Evolutionary conservation across 92 coral and sea anemone genomes (phyloP).

Genomic region (Paragorgia papillata): DNA sequence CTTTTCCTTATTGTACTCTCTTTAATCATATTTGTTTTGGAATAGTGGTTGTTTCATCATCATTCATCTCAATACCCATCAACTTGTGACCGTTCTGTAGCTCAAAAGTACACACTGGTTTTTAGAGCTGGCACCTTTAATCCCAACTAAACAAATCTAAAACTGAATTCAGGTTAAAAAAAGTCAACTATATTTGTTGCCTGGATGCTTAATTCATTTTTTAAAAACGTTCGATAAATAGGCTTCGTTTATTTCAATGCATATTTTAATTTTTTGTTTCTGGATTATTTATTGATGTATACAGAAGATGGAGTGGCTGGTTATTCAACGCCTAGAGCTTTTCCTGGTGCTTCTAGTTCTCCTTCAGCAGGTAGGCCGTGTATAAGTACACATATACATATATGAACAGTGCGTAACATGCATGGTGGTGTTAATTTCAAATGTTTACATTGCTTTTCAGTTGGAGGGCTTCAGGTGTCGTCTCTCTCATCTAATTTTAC

Average conservation of each 20-base stretch:
- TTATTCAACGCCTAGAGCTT: neutral
- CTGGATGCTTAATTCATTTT: no score
- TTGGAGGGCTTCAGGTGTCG: constrained; percentile 49
- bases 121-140: no score
- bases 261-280: no score
- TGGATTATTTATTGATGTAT: neutral
- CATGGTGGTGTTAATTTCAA: constrained; percentile 40
- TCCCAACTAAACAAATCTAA: no score
- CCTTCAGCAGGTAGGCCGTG: constrained; percentile 36
- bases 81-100: no score
- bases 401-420: constrained; percentile 16
- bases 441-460: constrained; percentile 52
- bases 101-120: no score
- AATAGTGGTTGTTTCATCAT: neutral
- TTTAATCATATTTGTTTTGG: constrained; percentile 35
- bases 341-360: neutral
- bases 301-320: constrained; percentile 20
- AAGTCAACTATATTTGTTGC: no score
- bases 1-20: neutral
- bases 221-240: no score
- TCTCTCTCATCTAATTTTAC: constrained; percentile 45
- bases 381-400: constrained; percentile 16
- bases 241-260: no score
- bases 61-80: neutral
- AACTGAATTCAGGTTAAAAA: no score